These are phyloP conservation scores for Lepidurus arcticus DNA, from an alignment of 1,140 invertebrate species.

Conservation along the genomic window DNA sequence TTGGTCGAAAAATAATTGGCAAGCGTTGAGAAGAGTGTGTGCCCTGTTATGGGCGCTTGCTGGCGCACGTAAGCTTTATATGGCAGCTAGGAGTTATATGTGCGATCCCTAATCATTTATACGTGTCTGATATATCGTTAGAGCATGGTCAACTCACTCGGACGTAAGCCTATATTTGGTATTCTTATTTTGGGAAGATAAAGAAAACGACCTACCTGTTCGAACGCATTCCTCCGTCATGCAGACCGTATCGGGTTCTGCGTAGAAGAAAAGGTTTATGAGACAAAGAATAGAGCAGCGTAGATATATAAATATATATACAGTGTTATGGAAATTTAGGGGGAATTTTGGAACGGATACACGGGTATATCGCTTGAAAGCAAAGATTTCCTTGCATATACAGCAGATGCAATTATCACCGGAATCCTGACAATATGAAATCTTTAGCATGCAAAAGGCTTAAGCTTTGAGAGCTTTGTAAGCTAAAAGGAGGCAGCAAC, in stretches of 20 bases:
- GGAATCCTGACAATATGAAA: neutral
- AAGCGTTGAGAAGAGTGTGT: slow-evolving; percentile 6
- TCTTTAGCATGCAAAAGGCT: neutral
- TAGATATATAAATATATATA: neutral
- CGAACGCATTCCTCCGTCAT: slow-evolving; percentile 64
- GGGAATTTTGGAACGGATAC: neutral
- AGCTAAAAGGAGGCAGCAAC: neutral
- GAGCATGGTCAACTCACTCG: neutral
- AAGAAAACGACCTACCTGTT: slow-evolving; percentile 46
- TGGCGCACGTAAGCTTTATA: slow-evolving; percentile 29
- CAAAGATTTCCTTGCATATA: neutral
- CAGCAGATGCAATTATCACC: neutral
- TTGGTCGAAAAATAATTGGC: slow-evolving; percentile 26
- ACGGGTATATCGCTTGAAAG: neutral
- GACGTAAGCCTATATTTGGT: slow-evolving; percentile 10
- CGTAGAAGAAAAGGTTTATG: neutral
- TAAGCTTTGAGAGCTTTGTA: neutral
- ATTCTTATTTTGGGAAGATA: neutral
- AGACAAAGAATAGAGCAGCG: neutral
- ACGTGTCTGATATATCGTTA: neutral
- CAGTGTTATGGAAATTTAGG: neutral
- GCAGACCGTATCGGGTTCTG: slow-evolving; percentile 47
- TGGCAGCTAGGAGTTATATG: slow-evolving; percentile 20
- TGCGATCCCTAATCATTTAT: neutral
- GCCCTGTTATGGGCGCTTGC: neutral